Conservation (phyloP, 2,113 vertebrate species). For the Xerus inauris region DNA sequence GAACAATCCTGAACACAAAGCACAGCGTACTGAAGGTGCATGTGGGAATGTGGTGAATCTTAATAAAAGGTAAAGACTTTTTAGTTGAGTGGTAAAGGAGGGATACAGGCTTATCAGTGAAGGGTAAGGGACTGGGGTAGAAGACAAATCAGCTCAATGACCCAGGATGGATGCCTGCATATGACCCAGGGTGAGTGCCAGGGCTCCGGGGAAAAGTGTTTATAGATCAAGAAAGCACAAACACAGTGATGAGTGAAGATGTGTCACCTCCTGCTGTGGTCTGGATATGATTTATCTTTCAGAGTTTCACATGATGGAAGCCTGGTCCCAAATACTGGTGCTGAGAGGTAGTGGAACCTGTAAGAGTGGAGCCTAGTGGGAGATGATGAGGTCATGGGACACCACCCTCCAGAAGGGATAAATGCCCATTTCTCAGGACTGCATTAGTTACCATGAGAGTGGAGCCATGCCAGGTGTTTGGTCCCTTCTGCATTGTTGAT, state of each 20-base stretch:
- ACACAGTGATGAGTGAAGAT: background rate
- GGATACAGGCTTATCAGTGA: background rate
- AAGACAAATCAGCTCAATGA: background rate
- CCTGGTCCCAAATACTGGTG: background rate
- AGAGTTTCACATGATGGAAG: background rate
- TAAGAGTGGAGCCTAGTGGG: background rate
- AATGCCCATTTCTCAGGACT: background rate
- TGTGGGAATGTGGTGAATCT: background rate
- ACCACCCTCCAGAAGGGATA: background rate
- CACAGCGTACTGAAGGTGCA: background rate
- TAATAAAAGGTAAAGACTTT: background rate
- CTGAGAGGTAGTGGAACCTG: too few relatives aligned
- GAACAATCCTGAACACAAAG: background rate
- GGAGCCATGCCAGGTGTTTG: too few relatives aligned
- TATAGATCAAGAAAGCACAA: background rate
- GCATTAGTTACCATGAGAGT: background rate
- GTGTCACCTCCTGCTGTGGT: background rate
- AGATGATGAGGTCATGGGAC: background rate
- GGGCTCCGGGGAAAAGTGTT: background rate
- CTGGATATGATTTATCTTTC: background rate
- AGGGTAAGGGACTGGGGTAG: background rate
- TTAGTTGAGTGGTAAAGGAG: background rate
- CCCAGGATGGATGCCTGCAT: background rate
- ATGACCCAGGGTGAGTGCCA: background rate
- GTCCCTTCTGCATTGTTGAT: background rate